Evolutionary conservation across 2,888 invertebrate species (phyloP), one percentile per base, ranked within the genome.

Genomic region (Chloromyia formosa): DNA sequence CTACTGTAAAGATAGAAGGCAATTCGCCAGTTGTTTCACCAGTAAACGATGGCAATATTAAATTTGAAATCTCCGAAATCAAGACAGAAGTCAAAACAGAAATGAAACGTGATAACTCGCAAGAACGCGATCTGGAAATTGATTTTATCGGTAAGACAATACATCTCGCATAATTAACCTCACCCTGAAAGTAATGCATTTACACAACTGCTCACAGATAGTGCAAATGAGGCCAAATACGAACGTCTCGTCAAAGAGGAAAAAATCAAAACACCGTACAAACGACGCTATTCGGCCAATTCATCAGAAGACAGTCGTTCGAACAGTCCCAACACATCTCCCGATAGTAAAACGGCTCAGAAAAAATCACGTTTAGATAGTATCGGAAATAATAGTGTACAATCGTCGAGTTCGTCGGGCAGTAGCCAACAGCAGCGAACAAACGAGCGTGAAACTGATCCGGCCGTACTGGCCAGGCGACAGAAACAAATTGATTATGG

Each of bases 401-500:
- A 78, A 1, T 82, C 82, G 0, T 82, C 82, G 0, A 81, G 81
- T 0, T 81, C 81, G 20, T 71, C 71, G 58, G 71, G 56, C 0
- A 69, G 73, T 10, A 73, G 69, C 4, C 23, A 53, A n/a, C 23
- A 27, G 0, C 27, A 2, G 2, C 2, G 27, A 4, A 10, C 20
- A 16, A 68, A 78, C 45, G 88, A 89, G 79, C 81, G 86, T 40
- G 96, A 96, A 86, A 90, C 89, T 7, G 94, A 97, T 86, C 88
- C 90, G 16, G 86, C 81, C 2, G 84, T 93, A 23, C 85, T 97
- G 75, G 86, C 88, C 54, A 89, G 97, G 77, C 88, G 97, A 58
- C 95, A 96, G 82, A 97, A 97, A 85, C 96, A 96, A 86, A 93
- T 97, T 80, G 95, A 96, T 84, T 97, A 94, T 86, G 97, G 97